Percentiles rank a stretch among this genome's conserved stretches.
These are phyloP conservation scores for Drosophila kuntzei DNA, from an alignment of 2,888 invertebrate species.

Conservation along the genomic window DNA sequence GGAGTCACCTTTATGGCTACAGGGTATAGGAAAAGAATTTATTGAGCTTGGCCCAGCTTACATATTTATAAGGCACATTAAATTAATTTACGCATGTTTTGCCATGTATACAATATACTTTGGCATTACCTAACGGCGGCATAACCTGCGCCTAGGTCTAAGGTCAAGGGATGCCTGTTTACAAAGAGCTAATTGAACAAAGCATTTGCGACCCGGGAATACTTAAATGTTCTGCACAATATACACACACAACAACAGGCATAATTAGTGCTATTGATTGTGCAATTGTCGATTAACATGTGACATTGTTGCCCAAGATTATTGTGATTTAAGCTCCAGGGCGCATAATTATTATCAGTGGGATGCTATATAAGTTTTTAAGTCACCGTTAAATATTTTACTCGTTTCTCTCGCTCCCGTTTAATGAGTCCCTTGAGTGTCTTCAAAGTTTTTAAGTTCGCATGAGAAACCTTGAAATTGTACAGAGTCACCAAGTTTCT, in stretches of 20 bases:
- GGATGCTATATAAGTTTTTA: constrained; percentile 11
- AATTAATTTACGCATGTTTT: constrained; percentile 81
- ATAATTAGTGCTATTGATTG: constrained; percentile 58
- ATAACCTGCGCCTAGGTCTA: background rate
- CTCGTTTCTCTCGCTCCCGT: constrained; percentile 14
- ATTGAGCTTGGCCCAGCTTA: constrained; percentile 71
- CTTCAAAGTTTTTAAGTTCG: constrained; percentile 33
- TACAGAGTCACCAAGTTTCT: constrained; percentile 23
- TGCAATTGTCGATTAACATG: constrained; percentile 48
- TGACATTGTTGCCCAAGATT: constrained; percentile 21
- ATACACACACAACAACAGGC: constrained; percentile 26
- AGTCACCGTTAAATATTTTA: constrained; percentile 42
- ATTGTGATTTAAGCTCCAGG: constrained; percentile 19
- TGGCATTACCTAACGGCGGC: constrained; percentile 28
- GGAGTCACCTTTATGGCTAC: background rate
- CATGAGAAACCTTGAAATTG: constrained; percentile 11
- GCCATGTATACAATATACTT: constrained; percentile 52
- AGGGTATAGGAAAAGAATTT: constrained; percentile 60
- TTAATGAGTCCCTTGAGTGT: constrained; percentile 47
- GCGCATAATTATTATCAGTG: constrained; percentile 20
- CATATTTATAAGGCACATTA: constrained; percentile 81
- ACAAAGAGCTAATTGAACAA: constrained; percentile 11
- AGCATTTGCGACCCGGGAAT: constrained; percentile 30
- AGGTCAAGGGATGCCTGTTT: constrained; percentile 22
- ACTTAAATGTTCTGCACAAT: constrained; percentile 31